Evolutionary conservation across 2,113 vertebrate genomes (phyloP).

Genomic region (Oncorhynchus gorbuscha): DNA sequence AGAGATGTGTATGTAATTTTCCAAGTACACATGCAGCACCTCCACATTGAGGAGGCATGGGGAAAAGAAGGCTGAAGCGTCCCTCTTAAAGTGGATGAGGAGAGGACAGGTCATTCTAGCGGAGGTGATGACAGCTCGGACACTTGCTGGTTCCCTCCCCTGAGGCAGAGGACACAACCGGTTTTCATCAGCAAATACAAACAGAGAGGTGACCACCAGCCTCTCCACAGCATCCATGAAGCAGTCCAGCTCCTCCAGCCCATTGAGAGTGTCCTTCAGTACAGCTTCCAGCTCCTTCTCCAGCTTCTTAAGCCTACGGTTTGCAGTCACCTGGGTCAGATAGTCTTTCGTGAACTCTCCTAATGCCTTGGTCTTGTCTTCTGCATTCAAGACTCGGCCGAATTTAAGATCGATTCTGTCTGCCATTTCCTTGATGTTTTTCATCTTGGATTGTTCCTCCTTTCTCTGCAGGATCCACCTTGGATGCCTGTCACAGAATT

Average conservation of each 20-base stretch:
- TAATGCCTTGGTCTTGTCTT: constrained; percentile 36
- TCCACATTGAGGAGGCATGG: constrained; percentile 11
- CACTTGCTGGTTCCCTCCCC: constrained; percentile 12
- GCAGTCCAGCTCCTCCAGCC: constrained; percentile 54
- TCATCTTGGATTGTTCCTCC: background rate
- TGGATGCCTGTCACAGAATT: background rate
- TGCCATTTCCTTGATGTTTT: background rate
- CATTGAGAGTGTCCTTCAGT: constrained; percentile 50
- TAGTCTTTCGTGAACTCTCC: constrained; percentile 40
- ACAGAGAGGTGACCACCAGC: constrained; percentile 66
- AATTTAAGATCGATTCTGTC: constrained; percentile 25
- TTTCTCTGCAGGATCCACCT: background rate
- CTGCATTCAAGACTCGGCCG: constrained; percentile 14
- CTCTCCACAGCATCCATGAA: constrained; percentile 74
- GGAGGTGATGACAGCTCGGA: constrained; percentile 43
- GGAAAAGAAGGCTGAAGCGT: constrained; percentile 11
- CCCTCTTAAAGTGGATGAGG: constrained; percentile 64
- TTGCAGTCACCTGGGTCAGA: constrained; percentile 16
- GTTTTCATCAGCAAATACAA: constrained; percentile 54
- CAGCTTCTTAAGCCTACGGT: constrained; percentile 42
- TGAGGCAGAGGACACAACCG: constrained; percentile 38
- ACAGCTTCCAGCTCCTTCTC: constrained; percentile 50
- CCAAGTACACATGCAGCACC: background rate
- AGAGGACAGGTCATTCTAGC: constrained; percentile 51
- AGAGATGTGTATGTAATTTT: background rate